Conservation (phyloP, 2,888 invertebrate genomes). For the Caprella mutica region DNA sequence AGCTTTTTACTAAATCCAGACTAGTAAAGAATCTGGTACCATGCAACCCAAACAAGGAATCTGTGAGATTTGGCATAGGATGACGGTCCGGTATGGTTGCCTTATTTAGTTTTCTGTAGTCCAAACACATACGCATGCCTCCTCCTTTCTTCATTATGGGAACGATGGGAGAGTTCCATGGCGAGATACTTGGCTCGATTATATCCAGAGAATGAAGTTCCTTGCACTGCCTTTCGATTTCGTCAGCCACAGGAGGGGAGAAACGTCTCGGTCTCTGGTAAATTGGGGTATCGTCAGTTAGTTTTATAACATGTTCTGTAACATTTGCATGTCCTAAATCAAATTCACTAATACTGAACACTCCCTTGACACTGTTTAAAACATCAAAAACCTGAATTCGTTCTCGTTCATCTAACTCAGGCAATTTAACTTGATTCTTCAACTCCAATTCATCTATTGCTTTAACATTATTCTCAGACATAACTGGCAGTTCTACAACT, state of each 20-base stretch:
- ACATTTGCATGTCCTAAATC: not conserved
- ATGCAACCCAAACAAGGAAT: constrained; percentile 7
- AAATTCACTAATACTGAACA: constrained; percentile 1
- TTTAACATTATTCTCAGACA: too few relatives aligned
- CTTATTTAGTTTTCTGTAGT: not conserved
- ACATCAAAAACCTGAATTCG: too few relatives aligned
- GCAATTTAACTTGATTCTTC: too few relatives aligned
- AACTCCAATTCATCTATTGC: too few relatives aligned
- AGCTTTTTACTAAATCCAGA: not conserved
- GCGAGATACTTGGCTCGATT: not conserved
- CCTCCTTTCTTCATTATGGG: not conserved
- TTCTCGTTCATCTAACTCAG: too few relatives aligned
- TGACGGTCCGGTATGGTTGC: not conserved
- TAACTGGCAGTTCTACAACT: too few relatives aligned
- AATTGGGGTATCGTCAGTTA: not conserved
- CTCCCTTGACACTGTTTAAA: too few relatives aligned
- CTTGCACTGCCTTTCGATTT: not conserved
- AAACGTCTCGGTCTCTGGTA: constrained; percentile 9
- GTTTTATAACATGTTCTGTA: not conserved
- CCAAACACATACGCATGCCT: not conserved
- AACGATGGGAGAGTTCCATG: not conserved
- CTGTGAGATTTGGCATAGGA: not conserved
- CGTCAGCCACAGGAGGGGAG: not conserved
- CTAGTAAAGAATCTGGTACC: constrained; percentile 5
- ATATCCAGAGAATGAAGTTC: not conserved